Evolutionary conservation across 2,797 vertebrate genomes (phyloP).

Genomic region (Acridotheres tristis): DNA sequence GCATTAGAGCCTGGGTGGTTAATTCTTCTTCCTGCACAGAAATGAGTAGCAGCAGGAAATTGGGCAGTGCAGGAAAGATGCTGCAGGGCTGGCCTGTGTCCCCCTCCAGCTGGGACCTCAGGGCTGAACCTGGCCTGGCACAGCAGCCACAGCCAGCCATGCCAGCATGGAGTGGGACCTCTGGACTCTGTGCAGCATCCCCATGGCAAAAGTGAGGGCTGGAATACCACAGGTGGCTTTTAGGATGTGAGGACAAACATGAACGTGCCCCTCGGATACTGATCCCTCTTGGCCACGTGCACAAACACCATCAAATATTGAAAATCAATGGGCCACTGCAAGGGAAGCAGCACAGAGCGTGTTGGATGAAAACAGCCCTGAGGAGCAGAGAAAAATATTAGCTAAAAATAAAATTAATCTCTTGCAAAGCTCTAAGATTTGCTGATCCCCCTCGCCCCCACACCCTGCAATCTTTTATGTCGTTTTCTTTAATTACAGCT

Average conservation of each 20-base stretch:
- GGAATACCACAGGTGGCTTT: background rate
- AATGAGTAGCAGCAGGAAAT: background rate
- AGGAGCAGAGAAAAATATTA: conserved; percentile 4
- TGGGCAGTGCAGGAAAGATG: background rate
- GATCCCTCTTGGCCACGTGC: background rate
- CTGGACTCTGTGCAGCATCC: background rate
- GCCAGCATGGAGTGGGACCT: background rate
- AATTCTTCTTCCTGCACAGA: background rate
- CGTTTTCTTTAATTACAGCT: conserved; percentile 38
- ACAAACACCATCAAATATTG: background rate
- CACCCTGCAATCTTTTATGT: background rate
- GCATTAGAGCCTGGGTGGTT: accelerated
- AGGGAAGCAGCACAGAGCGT: background rate
- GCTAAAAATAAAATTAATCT: conserved; percentile 54
- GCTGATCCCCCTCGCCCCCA: background rate
- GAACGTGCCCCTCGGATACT: accelerated
- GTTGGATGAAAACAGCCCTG: conserved; percentile 11
- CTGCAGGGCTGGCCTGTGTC: background rate
- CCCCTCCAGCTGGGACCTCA: accelerated
- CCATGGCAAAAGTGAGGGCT: background rate
- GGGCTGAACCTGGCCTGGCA: background rate
- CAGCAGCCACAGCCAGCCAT: background rate
- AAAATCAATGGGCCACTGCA: background rate
- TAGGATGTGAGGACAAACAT: accelerated
- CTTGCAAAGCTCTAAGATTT: background rate